These are phyloP conservation scores for Synchiropus splendidus DNA, from an alignment of 2,113 vertebrate species.

Conservation along the genomic window DNA sequence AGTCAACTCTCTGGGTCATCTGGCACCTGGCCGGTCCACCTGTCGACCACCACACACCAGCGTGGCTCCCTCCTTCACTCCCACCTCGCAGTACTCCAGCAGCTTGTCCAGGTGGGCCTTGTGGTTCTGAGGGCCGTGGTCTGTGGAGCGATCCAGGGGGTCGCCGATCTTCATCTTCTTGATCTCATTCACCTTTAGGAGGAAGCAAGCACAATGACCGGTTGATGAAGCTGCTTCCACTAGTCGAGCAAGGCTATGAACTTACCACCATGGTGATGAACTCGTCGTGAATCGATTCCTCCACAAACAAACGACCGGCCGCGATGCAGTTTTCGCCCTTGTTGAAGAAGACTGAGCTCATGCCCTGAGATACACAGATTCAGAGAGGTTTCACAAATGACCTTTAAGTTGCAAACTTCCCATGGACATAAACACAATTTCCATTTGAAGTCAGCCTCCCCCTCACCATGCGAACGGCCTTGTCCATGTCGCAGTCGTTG, in stretches of 20 bases:
- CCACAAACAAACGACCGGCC: conserved; percentile 77
- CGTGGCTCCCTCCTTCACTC: conserved; percentile 73
- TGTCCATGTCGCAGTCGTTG: conserved; percentile 79
- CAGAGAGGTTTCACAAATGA: background rate
- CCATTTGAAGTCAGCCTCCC: too few relatives aligned
- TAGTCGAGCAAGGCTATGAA: background rate
- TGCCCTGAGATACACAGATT: conserved; percentile 61
- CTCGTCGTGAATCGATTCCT: conserved; percentile 75
- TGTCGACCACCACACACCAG: conserved; percentile 75
- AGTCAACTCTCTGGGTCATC: too few relatives aligned
- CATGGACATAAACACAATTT: too few relatives aligned
- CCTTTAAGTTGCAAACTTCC: too few relatives aligned
- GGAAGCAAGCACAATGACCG: background rate
- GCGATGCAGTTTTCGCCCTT: conserved; percentile 89
- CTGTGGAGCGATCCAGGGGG: conserved; percentile 76
- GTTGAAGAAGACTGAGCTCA: conserved; percentile 84
- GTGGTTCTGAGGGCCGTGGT: conserved; percentile 84
- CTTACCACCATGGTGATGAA: conserved; percentile 75
- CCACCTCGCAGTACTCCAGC: conserved; percentile 70
- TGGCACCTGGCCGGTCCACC: conserved; percentile 71
- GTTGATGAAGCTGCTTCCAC: background rate
- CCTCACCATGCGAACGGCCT: conserved; percentile 82
- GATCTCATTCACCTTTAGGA: conserved; percentile 71
- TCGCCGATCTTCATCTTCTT: conserved; percentile 82
- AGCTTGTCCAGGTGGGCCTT: conserved; percentile 78